phyloP scores from a whole-genome alignment of 1,140 invertebrate species.

The Pantala flavescens region DNA sequence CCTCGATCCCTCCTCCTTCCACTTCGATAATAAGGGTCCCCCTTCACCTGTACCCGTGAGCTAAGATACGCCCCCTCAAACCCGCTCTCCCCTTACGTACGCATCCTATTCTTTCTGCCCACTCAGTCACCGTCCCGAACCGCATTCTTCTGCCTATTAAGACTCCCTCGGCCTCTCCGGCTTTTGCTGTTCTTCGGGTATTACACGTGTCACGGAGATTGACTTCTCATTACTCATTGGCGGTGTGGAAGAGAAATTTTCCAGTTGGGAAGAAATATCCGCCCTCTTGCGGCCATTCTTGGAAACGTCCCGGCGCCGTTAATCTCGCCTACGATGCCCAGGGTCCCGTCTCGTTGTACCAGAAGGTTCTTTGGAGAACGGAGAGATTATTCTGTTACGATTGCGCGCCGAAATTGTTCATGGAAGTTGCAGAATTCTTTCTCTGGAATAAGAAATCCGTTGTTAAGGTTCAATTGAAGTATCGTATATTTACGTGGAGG shows the following conservation, averaged over 20 bases:
- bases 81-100: neutral
- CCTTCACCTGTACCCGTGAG: neutral
- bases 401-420: no score
- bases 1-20: neutral
- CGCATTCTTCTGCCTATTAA: conserved; percentile 6
- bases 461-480: no score
- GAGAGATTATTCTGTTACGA: no score
- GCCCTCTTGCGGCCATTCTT: neutral
- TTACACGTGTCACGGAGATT: conserved; percentile 8
- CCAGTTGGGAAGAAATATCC: neutral
- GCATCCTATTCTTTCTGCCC: neutral
- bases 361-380: no score
- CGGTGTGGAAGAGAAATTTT: neutral
- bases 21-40: neutral
- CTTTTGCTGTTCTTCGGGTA: conserved; percentile 2
- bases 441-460: no score
- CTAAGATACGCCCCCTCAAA: neutral
- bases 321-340: neutral
- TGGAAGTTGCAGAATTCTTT: no score
- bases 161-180: neutral
- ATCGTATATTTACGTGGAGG: no score
- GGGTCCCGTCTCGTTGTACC: no score
- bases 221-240: conserved; percentile 9
- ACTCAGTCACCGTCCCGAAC: conserved; percentile 1
- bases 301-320: neutral